Conservation (phyloP, 1,140 invertebrate genomes). For the Asbolus verrucosus region DNA sequence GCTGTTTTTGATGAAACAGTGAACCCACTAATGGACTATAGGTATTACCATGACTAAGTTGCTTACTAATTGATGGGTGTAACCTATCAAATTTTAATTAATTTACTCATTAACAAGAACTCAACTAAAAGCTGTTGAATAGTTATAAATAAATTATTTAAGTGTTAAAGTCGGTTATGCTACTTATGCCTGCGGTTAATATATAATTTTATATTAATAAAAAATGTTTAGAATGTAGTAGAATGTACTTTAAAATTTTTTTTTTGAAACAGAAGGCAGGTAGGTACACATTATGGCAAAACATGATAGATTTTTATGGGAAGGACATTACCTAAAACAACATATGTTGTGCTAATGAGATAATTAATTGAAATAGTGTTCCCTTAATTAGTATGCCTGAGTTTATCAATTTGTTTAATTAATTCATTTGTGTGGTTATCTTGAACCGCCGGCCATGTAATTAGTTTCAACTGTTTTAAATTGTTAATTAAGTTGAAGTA, state of each 20-base stretch:
- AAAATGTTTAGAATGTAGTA: no score
- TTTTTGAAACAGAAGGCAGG: no score
- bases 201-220: no score
- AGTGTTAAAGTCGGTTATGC: no score
- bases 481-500: constrained; percentile 45
- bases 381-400: constrained; percentile 12
- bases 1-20: constrained; percentile 17
- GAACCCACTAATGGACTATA: constrained; percentile 20
- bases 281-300: no score
- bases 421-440: constrained; percentile 38
- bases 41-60: constrained; percentile 31
- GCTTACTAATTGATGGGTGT: constrained; percentile 43
- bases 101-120: constrained; percentile 47
- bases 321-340: background rate
- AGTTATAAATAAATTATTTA: no score
- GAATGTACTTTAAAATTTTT: no score
- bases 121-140: constrained; percentile 8
- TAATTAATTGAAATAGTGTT: constrained; percentile 41
- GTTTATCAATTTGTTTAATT: constrained; percentile 30
- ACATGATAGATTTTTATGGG: no score
- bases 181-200: no score
- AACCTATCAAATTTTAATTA: constrained; percentile 46
- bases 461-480: constrained; percentile 43
- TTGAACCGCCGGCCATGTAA: constrained; percentile 28
- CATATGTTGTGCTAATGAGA: constrained; percentile 14